Conservation (phyloP, 2,888 invertebrate species). For the Eupithecia pulchellata region DNA sequence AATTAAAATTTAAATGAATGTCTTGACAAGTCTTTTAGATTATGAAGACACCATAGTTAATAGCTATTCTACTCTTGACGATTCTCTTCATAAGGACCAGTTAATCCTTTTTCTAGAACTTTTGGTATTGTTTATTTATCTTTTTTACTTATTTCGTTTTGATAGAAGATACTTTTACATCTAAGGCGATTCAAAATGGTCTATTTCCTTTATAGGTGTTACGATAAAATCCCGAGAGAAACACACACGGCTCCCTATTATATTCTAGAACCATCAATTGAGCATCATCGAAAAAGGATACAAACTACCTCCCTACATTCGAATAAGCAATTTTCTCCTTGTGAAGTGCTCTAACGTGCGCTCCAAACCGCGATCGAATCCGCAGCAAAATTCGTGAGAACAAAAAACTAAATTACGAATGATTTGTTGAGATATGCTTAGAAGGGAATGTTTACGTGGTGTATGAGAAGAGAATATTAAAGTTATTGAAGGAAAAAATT, state of each 20-base stretch:
- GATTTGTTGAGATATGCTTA: constrained; percentile 82
- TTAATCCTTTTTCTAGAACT: too few species aligned
- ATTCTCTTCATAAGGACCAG: too few species aligned
- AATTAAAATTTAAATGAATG: background rate
- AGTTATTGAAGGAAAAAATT: constrained; percentile 4
- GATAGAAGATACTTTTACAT: background rate
- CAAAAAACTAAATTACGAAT: constrained; percentile 79
- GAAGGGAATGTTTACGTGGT: constrained; percentile 71
- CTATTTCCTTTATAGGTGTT: background rate
- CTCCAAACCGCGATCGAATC: constrained; percentile 67
- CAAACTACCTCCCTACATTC: constrained; percentile 53
- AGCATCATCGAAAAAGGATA: constrained; percentile 38
- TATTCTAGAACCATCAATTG: constrained; percentile 4
- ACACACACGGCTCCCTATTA: background rate
- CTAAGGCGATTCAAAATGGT: background rate
- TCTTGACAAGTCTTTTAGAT: too few species aligned
- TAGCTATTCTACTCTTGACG: too few species aligned
- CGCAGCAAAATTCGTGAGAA: constrained; percentile 75
- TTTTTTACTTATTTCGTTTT: background rate
- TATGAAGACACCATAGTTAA: too few species aligned
- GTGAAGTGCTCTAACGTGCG: constrained; percentile 63
- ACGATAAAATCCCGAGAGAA: background rate
- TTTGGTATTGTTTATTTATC: too few species aligned
- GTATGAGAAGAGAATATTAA: constrained; percentile 34
- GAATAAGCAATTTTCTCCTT: constrained; percentile 70